Evolutionary conservation across 2,888 invertebrate genomes (phyloP), one percentile per base, ranked within the genome.

Genomic region (Noctua janthe): DNA sequence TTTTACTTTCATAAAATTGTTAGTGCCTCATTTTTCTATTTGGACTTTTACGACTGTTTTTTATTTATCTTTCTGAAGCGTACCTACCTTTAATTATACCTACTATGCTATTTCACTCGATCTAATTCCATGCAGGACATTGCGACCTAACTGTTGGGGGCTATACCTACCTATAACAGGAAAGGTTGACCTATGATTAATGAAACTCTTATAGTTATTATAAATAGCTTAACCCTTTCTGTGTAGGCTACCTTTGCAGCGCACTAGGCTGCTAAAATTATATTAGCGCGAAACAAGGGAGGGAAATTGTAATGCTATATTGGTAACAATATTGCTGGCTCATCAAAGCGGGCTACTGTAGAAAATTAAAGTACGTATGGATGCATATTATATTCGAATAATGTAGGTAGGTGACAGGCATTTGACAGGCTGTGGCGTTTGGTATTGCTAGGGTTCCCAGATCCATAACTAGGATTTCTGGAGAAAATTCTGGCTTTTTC

Each of bases 41-140:
- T 29, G 56, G 35, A 75, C 75, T 83, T 81, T 81, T 75, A 83
- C 69, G 74, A 72, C 74, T 56, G 66, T 72, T 85, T 80, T 81
- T 74, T 71, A 62, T 62, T 59, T 62, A 54, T 49, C 23, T 62
- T 47, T 39, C 15, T 35, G 29, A 43, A 59, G 15, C 56, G 35
- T 70, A 5, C 17, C 35, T 66, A 66, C 7, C 20, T 23, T 69
- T 47, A 47, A n/a, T 69, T 54, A 15, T 23, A 54, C 7, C 6
- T 20, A 20, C 35, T 23, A 35, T 81, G 17, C n/a, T 62, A 35
- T 51, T 70, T 39, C 15, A n/a, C 39, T 77, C n/a, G 29, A 77
- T 39, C 2, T 7, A 20, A 76, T 62, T 62, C 29, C 8, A 7
- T 11, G 8, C 13, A 17, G 1, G 23, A 20, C n/a, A 39, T 15